Evolutionary conservation across 2,113 vertebrate genomes (phyloP).

Genomic region (Mastomys natalensis): DNA sequence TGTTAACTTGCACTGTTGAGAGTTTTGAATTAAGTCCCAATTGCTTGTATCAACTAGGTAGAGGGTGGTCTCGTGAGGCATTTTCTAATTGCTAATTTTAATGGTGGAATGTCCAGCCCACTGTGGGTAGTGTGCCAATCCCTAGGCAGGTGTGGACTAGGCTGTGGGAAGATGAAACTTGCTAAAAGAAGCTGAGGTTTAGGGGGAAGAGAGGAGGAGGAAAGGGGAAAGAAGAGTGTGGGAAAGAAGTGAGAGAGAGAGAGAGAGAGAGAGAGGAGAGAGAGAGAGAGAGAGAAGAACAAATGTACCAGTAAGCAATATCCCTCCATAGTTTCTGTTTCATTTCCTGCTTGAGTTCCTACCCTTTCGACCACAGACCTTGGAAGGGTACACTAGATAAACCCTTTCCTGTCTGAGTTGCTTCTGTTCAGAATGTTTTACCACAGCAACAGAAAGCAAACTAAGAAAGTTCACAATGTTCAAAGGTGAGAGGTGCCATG

Average conservation of each 20-base stretch:
- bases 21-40: background rate
- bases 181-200: background rate
- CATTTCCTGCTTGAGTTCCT: background rate
- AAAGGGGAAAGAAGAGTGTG: no score
- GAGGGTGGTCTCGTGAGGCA: background rate
- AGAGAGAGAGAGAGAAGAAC: background rate
- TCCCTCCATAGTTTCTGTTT: background rate
- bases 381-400: background rate
- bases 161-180: background rate
- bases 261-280: no score
- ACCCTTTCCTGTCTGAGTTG: background rate
- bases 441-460: background rate
- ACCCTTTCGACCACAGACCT: background rate
- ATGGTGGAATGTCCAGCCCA: background rate
- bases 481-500: background rate
- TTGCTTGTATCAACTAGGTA: background rate
- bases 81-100: background rate
- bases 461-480: background rate
- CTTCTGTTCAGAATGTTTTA: background rate
- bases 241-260: no score
- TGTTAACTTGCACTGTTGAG: background rate
- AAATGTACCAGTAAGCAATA: background rate
- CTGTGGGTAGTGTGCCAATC: background rate
- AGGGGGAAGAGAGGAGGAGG: no score
- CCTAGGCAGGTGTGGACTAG: background rate